phyloP scores from a whole-genome alignment of 2,888 invertebrate genomes.

The Drosophila nr. perissopoda region DNA sequence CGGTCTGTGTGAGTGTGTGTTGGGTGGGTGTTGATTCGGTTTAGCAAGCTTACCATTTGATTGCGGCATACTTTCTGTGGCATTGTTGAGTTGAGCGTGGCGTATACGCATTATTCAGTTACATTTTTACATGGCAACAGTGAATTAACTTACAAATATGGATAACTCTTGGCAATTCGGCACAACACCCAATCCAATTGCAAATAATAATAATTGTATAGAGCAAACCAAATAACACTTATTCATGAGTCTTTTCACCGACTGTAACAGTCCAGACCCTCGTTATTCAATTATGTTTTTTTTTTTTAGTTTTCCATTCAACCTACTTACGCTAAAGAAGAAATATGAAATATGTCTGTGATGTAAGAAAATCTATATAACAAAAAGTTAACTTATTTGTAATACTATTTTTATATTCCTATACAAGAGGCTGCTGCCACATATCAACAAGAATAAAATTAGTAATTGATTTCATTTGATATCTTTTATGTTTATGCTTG shows the following conservation, averaged over 20 bases:
- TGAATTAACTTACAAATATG: constrained; percentile 3
- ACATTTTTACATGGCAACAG: constrained; percentile 12
- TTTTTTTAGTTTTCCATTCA: background rate
- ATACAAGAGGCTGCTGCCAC: background rate
- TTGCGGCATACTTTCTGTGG: constrained; percentile 34
- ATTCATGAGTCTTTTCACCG: background rate
- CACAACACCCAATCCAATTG: background rate
- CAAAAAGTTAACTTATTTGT: background rate
- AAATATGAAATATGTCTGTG: no score
- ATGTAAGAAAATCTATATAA: background rate
- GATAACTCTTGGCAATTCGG: background rate
- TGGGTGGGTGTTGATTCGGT: constrained; percentile 3
- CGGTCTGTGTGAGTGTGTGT: constrained; percentile 4
- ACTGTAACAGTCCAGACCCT: background rate
- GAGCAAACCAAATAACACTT: background rate
- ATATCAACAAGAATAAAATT: background rate
- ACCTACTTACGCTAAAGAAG: no score
- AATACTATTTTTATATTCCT: background rate
- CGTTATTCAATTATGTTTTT: background rate
- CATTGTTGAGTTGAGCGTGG: constrained; percentile 14
- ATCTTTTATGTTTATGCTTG: background rate
- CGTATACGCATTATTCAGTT: constrained; percentile 44
- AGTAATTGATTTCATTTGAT: background rate
- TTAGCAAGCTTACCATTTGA: constrained; percentile 18
- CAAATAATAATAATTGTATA: background rate